Evolutionary conservation across 2,113 vertebrate species (phyloP).

Genomic region (Cryptotis parvus): DNA sequence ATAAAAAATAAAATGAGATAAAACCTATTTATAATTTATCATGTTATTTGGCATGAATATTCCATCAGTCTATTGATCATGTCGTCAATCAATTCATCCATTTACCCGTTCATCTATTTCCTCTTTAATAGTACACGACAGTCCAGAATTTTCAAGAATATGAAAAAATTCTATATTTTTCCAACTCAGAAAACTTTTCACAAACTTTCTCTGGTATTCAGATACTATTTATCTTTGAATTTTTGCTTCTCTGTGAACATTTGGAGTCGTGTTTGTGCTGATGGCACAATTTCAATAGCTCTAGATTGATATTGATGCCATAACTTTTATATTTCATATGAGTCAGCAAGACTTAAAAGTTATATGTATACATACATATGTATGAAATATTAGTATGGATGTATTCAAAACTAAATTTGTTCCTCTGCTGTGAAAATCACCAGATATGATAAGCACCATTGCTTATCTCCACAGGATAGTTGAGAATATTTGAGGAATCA

Average conservation of each 20-base stretch:
- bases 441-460: constrained; percentile 57
- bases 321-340: background rate
- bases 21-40: background rate
- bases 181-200: background rate
- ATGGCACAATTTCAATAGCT: background rate
- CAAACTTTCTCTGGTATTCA: background rate
- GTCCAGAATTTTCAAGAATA: constrained; percentile 9
- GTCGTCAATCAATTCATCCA: background rate
- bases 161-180: background rate
- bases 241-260: background rate
- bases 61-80: background rate
- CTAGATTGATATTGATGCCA: background rate
- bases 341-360: background rate
- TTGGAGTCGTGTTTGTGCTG: background rate
- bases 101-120: background rate
- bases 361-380: background rate
- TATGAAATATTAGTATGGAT: background rate
- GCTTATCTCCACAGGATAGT: constrained; percentile 56
- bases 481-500: constrained; percentile 59
- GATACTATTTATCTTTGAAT: background rate
- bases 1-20: background rate
- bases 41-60: background rate
- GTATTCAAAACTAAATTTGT: constrained; percentile 68
- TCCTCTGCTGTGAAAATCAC: constrained; percentile 70
- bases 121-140: background rate